A percentile compares a stretch with the other conserved stretches of the same genome.
phyloP scores from a whole-genome alignment of 2,888 invertebrate genomes.

The Apotomis turbidana region DNA sequence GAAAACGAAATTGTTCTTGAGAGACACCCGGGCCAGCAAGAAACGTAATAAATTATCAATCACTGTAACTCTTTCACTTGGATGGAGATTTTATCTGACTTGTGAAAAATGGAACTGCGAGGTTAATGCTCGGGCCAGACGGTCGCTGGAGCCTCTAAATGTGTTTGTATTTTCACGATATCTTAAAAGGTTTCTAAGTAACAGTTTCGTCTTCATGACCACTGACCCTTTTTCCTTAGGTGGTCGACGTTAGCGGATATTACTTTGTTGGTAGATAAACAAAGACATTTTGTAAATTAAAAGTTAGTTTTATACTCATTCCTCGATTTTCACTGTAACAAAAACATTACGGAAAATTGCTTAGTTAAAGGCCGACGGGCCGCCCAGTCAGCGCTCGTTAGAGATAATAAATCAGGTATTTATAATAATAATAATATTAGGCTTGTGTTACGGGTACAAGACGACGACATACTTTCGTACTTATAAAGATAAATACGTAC shows the following conservation, averaged over 20 bases:
- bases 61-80: constrained; percentile 39
- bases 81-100: constrained; percentile 38
- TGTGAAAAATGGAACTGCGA: constrained; percentile 36
- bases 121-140: constrained; percentile 32
- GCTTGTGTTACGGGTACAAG: too few relatives aligned
- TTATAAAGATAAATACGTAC: too few relatives aligned
- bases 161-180: constrained; percentile 33
- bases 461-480: too few relatives aligned
- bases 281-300: neutral
- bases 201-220: constrained; percentile 29
- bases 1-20: constrained; percentile 2
- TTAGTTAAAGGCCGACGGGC: neutral
- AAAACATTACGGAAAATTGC: neutral
- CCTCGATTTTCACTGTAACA: neutral
- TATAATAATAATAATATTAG: too few relatives aligned
- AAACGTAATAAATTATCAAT: constrained; percentile 36
- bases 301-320: neutral
- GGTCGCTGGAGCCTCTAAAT: constrained; percentile 29
- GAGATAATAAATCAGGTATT: too few relatives aligned
- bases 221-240: constrained; percentile 26
- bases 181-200: constrained; percentile 36
- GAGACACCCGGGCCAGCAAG: constrained; percentile 24
- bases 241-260: constrained; percentile 7
- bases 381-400: too few relatives aligned
- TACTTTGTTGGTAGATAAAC: constrained; percentile 18